Base-by-base conservation (phyloP, 1,140 invertebrate genomes). In the Bombus polaris region DNA sequence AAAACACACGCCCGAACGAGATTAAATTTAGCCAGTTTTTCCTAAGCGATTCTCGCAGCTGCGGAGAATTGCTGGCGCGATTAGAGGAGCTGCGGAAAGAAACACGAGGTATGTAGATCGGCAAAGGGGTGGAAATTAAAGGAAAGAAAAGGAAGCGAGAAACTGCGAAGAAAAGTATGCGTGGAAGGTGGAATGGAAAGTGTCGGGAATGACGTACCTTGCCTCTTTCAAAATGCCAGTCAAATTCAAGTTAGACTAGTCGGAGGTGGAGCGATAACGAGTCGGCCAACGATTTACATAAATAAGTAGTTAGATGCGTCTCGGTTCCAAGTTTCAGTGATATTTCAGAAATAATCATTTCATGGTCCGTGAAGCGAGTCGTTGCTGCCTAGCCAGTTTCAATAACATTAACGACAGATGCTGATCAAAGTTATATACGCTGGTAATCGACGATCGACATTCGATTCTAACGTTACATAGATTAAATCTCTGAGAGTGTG, bases 101-200 rank as follows among this genome's bases (percentile, higher is more conserved):
- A 74, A 70, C 39, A 28, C 65, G 78, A 83, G 62, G 32, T 70
- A 28, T 37, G 70, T 39, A 53, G 0, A 53, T 22, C 5, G 13
- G 47, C 74, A 44, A 57, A 86, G 83, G 83, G 85, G 37, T 81
- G 78, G 71, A 91, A 92, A 94, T 94, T 94, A 94, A 94, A 93
- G 91, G 93, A 91, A 8, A 53, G 47, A 15, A 53, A 22, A 22
- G 18, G 47, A 91, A 78, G 86, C 35, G 79, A 42, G 39, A 57
- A 35, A 42, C n/a, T 22, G 68, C 9, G 44, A 35, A 66, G n/a
- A 42, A 68, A 35, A 53, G 47, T 1, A 18, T 10, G 35, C 15
- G 66, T 15, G 1, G 37, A 72, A 42, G 68, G 28, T 32, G 47
- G 62, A 78, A 77, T 70, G 42, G 42, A 77, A 72, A 76, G 72